These are phyloP conservation scores for Drosophila limbata DNA, from an alignment of 2,888 invertebrate species.

Conservation along the genomic window DNA sequence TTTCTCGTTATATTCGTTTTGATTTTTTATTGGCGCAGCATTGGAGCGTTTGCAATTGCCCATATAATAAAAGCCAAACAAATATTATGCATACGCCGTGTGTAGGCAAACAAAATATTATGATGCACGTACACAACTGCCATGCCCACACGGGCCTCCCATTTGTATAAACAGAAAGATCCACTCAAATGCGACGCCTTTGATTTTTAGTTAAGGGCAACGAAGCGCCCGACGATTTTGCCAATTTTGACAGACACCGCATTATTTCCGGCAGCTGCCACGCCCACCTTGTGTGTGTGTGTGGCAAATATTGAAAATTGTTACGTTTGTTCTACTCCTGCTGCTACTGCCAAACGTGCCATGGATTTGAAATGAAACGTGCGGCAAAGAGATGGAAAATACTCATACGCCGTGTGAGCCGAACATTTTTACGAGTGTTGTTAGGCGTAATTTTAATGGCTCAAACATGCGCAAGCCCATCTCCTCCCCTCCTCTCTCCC, in stretches of 20 bases:
- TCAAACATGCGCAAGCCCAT: conserved; percentile 63
- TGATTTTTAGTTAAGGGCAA: conserved; percentile 75
- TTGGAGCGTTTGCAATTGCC: conserved; percentile 70
- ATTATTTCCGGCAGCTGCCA: conserved; percentile 78
- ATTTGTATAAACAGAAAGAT: conserved; percentile 19
- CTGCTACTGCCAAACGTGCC: conserved; percentile 68
- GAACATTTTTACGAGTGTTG: conserved; percentile 70
- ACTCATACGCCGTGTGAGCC: conserved; percentile 71
- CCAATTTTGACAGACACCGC: conserved; percentile 77
- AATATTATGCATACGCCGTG: conserved; percentile 70
- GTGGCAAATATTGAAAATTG: conserved; percentile 72
- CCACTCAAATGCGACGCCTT: conserved; percentile 62
- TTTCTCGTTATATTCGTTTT: conserved; percentile 33
- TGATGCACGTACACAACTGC: conserved; percentile 57
- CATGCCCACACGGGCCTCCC: conserved; percentile 41
- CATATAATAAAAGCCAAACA: conserved; percentile 66
- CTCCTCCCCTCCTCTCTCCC: conserved; percentile 12
- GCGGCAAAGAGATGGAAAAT: conserved; percentile 60
- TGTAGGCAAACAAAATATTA: conserved; percentile 70
- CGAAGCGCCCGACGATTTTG: conserved; percentile 69
- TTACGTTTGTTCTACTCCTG: conserved; percentile 28
- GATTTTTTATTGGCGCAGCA: conserved; percentile 43
- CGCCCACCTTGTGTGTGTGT: conserved; percentile 50
- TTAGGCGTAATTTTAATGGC: conserved; percentile 81
- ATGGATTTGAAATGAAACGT: conserved; percentile 79